These are phyloP conservation scores for Coluber constrictor DNA, from an alignment of 2,797 vertebrate genomes.

Conservation along the genomic window DNA sequence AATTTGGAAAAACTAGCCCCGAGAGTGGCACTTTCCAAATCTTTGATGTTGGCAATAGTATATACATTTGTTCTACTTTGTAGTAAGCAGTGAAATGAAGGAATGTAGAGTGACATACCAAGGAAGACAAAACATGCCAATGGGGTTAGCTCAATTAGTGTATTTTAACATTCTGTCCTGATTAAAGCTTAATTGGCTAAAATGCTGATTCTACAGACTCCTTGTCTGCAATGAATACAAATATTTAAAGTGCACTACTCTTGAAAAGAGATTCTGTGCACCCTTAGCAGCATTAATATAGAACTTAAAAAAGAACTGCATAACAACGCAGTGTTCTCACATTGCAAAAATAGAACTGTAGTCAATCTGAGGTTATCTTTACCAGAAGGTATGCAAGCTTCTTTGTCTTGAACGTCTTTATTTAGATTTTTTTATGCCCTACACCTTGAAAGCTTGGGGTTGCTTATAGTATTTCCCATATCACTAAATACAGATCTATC, in stretches of 20 bases:
- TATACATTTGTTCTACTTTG: neutral
- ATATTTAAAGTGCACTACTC: constrained; percentile 59
- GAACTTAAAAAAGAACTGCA: constrained; percentile 49
- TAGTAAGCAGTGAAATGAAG: constrained; percentile 13
- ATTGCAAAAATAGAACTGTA: constrained; percentile 10
- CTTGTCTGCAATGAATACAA: constrained; percentile 60
- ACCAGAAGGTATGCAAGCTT: neutral
- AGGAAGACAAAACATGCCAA: constrained; percentile 44
- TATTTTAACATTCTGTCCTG: constrained; percentile 61
- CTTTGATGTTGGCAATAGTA: constrained; percentile 13
- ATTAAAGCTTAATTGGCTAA: constrained; percentile 64
- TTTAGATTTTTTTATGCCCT: constrained; percentile 3
- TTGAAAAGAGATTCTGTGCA: constrained; percentile 46
- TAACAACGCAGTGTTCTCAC: constrained; percentile 35
- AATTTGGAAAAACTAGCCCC: neutral
- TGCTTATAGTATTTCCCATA: constrained; percentile 17
- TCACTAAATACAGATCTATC: constrained; percentile 8
- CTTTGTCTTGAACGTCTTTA: constrained; percentile 20
- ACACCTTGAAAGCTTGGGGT: neutral
- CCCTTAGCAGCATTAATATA: constrained; percentile 35
- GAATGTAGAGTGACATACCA: constrained; percentile 29
- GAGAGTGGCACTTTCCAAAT: neutral
- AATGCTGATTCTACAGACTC: constrained; percentile 56
- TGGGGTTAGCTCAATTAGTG: constrained; percentile 55
- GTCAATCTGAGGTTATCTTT: constrained; percentile 7